These are phyloP conservation scores for Nesometra sesokonis DNA, from an alignment of 35 echinoderm and acorn worm species.

Conservation along the genomic window DNA sequence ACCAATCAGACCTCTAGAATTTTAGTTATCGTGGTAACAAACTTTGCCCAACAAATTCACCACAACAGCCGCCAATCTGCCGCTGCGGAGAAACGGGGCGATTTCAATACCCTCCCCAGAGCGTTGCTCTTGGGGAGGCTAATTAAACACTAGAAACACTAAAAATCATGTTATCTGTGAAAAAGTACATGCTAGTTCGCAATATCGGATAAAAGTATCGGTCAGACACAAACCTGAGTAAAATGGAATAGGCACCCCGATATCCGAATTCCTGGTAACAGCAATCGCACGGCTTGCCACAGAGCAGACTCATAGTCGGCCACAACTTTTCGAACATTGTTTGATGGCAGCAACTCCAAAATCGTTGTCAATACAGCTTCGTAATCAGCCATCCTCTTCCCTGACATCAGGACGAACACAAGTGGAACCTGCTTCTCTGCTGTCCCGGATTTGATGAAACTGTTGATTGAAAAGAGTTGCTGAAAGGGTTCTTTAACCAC, in stretches of 20 bases:
- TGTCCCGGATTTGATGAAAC: background rate
- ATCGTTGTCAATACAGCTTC: background rate
- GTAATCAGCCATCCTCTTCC: background rate
- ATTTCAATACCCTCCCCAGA: too few species aligned
- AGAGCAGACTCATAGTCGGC: background rate
- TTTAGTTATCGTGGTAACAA: too few species aligned
- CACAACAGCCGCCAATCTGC: too few species aligned
- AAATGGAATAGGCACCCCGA: background rate
- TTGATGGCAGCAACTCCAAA: background rate
- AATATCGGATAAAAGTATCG: too few species aligned
- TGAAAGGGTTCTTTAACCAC: background rate
- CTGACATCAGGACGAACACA: background rate
- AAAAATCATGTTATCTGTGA: too few species aligned
- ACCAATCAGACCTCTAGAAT: too few species aligned
- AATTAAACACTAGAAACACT: too few species aligned
- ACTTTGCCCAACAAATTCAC: too few species aligned
- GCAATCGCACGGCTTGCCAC: background rate
- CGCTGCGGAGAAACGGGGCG: too few species aligned
- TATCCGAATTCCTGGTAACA: background rate
- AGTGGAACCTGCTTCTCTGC: background rate
- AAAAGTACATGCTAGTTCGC: too few species aligned
- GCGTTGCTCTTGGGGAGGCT: too few species aligned
- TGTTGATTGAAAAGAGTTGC: background rate
- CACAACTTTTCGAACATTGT: background rate
- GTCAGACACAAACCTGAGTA: background rate